Conservation (phyloP, 2,888 invertebrate genomes). For the Drosophila greeni region DNA sequence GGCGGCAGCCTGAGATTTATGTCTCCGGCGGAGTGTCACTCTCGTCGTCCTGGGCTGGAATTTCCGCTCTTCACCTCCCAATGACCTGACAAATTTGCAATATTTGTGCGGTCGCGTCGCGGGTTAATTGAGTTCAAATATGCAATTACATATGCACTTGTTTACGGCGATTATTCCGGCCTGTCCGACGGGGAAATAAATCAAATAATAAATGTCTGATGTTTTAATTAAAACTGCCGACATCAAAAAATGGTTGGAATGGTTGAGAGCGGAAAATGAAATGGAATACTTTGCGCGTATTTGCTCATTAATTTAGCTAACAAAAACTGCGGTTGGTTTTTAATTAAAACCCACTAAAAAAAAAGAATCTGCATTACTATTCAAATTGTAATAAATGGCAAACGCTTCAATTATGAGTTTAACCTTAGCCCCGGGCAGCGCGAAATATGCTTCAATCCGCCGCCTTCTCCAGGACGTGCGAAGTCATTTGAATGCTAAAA, state of each 20-base stretch:
- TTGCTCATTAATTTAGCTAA: conserved; percentile 46
- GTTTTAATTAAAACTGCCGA: conserved; percentile 60
- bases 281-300: background rate
- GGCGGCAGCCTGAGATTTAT: conserved; percentile 56
- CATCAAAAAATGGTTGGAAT: conserved; percentile 30
- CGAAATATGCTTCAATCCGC: conserved; percentile 30
- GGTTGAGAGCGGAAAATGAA: conserved; percentile 12
- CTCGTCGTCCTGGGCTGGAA: conserved; percentile 1
- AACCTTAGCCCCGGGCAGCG: conserved; percentile 8
- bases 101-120: conserved; percentile 47
- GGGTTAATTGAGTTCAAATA: conserved; percentile 70
- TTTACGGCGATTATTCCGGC: conserved; percentile 38
- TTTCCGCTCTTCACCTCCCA: conserved; percentile 12
- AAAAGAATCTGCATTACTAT: conserved; percentile 31
- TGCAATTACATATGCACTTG: conserved; percentile 58
- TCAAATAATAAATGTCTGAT: conserved; percentile 62
- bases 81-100: conserved; percentile 37
- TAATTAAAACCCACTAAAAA: conserved; percentile 53
- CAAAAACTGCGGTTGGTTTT: conserved; percentile 56
- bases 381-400: conserved; percentile 27
- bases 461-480: conserved; percentile 26
- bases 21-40: conserved; percentile 13
- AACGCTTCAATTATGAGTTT: conserved; percentile 35
- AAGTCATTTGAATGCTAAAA: conserved; percentile 46
- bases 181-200: conserved; percentile 53